Evolutionary conservation across 2,113 vertebrate genomes (phyloP), one percentile per base, ranked within the genome.

Genomic region (Choloepus hoffmanni): DNA sequence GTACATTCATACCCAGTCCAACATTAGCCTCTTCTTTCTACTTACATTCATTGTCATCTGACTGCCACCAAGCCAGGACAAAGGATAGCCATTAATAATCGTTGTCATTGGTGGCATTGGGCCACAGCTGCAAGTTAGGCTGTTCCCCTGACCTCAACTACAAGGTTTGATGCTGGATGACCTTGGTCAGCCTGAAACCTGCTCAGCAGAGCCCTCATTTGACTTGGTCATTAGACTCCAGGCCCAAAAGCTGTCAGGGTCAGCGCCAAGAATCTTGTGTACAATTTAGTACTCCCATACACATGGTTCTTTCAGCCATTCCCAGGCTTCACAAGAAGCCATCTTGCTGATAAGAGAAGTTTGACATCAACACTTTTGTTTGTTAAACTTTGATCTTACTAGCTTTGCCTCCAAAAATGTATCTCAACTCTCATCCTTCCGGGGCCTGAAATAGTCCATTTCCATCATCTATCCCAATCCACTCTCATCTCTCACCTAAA

Each of bases 51-150:
- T 85, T 45, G 33, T 94, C 77, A 63, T 33, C 89, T 58, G 76
- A 48, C 43, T 45, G 40, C 48, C 55, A 14, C 70, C 10, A 45
- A 76, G 50, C 13, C 48, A 18, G 43, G 88, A 95, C 96, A 95
- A 85, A 97, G 58, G 82, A 43, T 7, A 9, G 0, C 53, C 92
- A 94, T 95, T 63, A 91, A 79, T 96, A 92, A 95, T n/a, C 8
- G 26, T 62, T 86, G 95, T 85, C 97, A 73, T 7, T 16, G 36
- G n/a, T 24, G 26, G 65, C 70, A 82, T 36, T 26, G 50, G 83
- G 43, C 63, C 90, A 87, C 92, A 97, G 96, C 94, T 96, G 88
- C 88, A 48, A 85, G 85, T 60, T 81, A 18, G 89, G 62, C 50
- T 60, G 85, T 84, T 88, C 43, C 40, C 68, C 53, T 88, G 96